Evolutionary conservation across 1,140 invertebrate genomes (phyloP).

Genomic region (Magallana angulata): DNA sequence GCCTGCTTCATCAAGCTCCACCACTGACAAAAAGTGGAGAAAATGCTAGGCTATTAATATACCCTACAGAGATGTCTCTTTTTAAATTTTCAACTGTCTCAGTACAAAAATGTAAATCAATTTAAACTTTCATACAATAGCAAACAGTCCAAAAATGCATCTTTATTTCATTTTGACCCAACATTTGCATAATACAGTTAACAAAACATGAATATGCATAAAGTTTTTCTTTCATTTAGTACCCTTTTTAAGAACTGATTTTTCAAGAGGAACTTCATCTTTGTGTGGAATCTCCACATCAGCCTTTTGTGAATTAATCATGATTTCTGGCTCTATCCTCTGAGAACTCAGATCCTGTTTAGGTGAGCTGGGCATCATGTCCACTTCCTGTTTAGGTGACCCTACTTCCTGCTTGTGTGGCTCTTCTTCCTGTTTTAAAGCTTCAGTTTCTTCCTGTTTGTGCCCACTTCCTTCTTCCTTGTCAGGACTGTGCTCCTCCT

Average conservation of each 20-base stretch:
- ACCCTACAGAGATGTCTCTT: no score
- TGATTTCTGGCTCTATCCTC: not conserved
- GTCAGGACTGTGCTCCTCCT: constrained; percentile 19
- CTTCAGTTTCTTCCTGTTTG: constrained; percentile 39
- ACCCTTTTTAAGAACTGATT: constrained; percentile 2
- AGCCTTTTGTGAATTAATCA: not conserved
- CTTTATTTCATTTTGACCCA: no score
- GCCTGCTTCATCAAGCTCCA: constrained; percentile 14
- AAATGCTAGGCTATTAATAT: no score
- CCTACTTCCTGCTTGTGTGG: not conserved
- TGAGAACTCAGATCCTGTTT: not conserved
- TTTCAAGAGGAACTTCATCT: not conserved
- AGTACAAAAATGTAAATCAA: no score
- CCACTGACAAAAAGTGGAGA: not conserved
- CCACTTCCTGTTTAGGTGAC: constrained; percentile 8
- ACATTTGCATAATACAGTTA: no score
- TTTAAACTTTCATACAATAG: no score
- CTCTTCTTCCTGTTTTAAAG: not conserved
- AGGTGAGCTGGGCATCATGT: not conserved
- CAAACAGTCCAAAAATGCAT: no score
- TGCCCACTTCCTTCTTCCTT: constrained; percentile 28
- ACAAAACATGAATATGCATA: no score
- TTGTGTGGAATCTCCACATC: not conserved
- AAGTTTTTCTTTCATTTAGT: not conserved
- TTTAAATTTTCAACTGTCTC: no score